phyloP scores from a whole-genome alignment of 2,888 invertebrate genomes.

The Drosophila hawaiiensis region DNA sequence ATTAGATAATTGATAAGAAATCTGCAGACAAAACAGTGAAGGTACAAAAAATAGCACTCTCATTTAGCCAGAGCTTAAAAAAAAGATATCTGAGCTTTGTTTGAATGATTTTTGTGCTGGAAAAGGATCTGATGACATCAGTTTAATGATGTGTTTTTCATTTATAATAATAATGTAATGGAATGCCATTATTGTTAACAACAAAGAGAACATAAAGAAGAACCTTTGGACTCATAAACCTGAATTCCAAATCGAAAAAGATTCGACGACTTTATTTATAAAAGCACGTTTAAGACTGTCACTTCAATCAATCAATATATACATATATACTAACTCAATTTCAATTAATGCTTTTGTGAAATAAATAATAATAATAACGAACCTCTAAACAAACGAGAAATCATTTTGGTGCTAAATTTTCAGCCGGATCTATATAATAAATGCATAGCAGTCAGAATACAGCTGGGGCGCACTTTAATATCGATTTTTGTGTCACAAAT shows the following conservation, averaged over 20 bases:
- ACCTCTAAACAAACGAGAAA: neutral
- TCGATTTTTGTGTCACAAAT: slow-evolving; percentile 44
- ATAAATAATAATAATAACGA: neutral
- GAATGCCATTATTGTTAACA: neutral
- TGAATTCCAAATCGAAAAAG: neutral
- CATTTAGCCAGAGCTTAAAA: neutral
- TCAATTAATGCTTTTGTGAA: neutral
- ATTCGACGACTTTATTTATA: neutral
- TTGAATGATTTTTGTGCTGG: neutral
- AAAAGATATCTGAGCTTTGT: neutral
- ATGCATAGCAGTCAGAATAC: neutral
- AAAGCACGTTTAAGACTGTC: no score
- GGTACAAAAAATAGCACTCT: neutral
- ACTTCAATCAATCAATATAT: no score
- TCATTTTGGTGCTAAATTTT: neutral
- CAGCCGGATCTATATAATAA: neutral
- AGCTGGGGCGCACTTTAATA: slow-evolving; percentile 1
- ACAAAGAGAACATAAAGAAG: neutral
- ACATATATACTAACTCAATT: neutral
- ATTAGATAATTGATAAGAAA: slow-evolving; percentile 61
- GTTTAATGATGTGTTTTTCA: neutral
- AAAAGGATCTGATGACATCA: neutral
- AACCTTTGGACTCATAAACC: neutral
- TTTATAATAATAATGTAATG: neutral
- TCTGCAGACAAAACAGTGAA: neutral